A percentile compares a stretch with the other conserved stretches of the same genome.
Conservation (phyloP, 2,797 vertebrate genomes). For the Acestrorhynchus altus region DNA sequence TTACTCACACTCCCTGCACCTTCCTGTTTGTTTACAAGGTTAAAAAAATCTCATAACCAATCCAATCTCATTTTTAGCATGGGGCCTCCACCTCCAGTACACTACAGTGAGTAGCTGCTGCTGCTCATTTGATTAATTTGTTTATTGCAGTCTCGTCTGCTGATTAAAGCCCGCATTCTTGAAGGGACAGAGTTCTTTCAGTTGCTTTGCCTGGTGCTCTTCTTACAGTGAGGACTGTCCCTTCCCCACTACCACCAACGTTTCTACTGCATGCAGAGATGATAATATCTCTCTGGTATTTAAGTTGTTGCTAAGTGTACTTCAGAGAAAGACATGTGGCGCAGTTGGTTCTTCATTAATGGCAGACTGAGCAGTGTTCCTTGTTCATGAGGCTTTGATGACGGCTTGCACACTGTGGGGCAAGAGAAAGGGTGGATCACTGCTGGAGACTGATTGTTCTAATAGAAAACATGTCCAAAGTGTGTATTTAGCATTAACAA, state of each 20-base stretch:
- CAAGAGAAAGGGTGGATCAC: not conserved
- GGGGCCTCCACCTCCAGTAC: slow-evolving; percentile 23
- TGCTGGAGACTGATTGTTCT: slow-evolving; percentile 12
- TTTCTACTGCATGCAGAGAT: not conserved
- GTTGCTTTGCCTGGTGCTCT: slow-evolving; percentile 26
- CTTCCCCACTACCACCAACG: not conserved
- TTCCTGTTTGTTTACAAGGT: slow-evolving; percentile 49
- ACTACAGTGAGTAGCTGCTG: not conserved
- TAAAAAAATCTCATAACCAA: slow-evolving; percentile 48
- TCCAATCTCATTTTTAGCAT: slow-evolving; percentile 49
- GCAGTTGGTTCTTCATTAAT: not conserved
- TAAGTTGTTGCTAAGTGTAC: not conserved
- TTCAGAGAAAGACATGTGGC: not conserved
- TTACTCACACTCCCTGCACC: slow-evolving; percentile 32
- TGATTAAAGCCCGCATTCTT: slow-evolving; percentile 42
- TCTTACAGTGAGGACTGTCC: slow-evolving; percentile 14
- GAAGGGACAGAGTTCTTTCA: slow-evolving; percentile 29
- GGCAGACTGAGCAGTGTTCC: not conserved
- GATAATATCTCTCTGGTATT: not conserved
- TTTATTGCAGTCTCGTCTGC: slow-evolving; percentile 34
- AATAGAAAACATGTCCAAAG: slow-evolving; percentile 24
- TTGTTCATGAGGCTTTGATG: slow-evolving; percentile 15
- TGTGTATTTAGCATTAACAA: slow-evolving; percentile 5
- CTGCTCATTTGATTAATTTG: slow-evolving; percentile 45
- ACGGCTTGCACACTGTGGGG: not conserved